These are phyloP conservation scores for Nasonia oneida DNA, from an alignment of 2,888 invertebrate genomes.

Conservation along the genomic window DNA sequence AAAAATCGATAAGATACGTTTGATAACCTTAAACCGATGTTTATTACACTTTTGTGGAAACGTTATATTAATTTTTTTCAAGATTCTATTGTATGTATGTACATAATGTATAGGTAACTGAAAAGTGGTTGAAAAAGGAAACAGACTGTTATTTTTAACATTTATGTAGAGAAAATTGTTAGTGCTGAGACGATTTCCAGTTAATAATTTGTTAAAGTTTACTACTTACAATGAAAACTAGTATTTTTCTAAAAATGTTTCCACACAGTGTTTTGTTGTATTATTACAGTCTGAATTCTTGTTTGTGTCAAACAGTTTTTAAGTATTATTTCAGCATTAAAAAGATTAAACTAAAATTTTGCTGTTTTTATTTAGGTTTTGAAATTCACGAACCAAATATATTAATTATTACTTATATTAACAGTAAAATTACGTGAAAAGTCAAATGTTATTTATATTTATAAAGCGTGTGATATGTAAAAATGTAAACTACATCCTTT, in stretches of 20 bases:
- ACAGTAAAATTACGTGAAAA: background rate
- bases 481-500: background rate
- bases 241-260: conserved; percentile 1
- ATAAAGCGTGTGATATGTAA: background rate
- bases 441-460: conserved; percentile 19
- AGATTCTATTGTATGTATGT: background rate
- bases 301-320: background rate
- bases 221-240: background rate
- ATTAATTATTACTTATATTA: background rate
- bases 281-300: background rate
- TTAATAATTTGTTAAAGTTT: background rate
- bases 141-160: background rate
- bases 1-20: background rate
- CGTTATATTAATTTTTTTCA: background rate
- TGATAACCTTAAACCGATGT: background rate
- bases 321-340: background rate
- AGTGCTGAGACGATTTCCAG: background rate
- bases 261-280: background rate
- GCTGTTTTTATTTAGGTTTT: background rate
- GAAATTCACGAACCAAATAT: background rate
- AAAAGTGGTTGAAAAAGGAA: background rate
- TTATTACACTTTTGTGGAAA: background rate
- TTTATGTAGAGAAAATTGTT: background rate
- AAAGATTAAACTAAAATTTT: background rate
- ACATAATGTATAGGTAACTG: background rate